Evolutionary conservation across 2,797 vertebrate genomes (phyloP), one percentile per base, ranked within the genome.

Genomic region (Myotis daubentonii): DNA sequence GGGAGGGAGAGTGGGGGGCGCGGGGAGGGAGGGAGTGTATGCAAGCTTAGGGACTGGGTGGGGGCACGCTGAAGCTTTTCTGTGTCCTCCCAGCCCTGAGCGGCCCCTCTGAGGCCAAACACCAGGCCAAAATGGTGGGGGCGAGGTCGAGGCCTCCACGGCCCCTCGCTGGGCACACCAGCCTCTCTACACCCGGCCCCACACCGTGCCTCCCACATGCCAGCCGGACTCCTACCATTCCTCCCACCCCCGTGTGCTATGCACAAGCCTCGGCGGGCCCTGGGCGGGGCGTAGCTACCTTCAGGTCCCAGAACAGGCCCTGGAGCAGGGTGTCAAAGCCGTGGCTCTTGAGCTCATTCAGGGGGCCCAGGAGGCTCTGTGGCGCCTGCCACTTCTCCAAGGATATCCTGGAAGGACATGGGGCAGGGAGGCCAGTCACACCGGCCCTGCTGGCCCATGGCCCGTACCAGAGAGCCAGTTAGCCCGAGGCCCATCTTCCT

Each of bases 251-350:
- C 0, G 0, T 0, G 0, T 1, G 6, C 36, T 13, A 30, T 28
- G 20, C 2, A 5, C 70, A 9, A 0, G 33, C n/a, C 15, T 38
- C 33, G 11, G 62, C 16, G 2, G 2, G 5, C 13, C 15, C 12
- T 8, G 25, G 49, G 33, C n/a, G 16, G 17, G n/a, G 6, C 41
- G 11, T 9, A 0, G 3, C 53, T 97, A 99, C 98, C 98, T 98
- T 98, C 89, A 99, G 97, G 41, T 98, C 95, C 2, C 0, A 20
- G 33, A 98, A 98, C 9, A 99, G 97, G 60, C 89, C 96, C 49
- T 98, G 96, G 68, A 98, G 98, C 44, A 99, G 97, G 47, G 97
- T 94, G 0, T 97, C 97, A 47, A 98, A 98, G 79, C 98, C 98
- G 0, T 49, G 97, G 36, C 97, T 98, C 97, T 98, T 98, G 92